Evolutionary conservation across 2,888 invertebrate species (phyloP).

Genomic region (Lithophane semibrunnea): DNA sequence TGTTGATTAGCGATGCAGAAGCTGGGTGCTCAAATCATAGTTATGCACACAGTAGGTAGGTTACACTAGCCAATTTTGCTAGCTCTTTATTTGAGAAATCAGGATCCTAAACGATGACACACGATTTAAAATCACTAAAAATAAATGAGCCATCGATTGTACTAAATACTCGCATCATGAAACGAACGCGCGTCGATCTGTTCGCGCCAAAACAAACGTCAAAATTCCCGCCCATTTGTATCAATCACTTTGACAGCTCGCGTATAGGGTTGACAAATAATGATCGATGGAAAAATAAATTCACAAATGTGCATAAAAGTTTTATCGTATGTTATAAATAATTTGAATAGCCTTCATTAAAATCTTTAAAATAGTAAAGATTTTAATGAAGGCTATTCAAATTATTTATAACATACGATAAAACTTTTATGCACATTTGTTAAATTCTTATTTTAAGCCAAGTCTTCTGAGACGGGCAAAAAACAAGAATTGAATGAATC

Average conservation of each 20-base stretch:
- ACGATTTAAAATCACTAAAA: constrained; percentile 45
- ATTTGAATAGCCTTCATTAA: no score
- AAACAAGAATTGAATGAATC: no score
- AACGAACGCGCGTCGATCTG: constrained; percentile 65
- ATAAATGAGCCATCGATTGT: constrained; percentile 52
- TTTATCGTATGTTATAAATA: no score
- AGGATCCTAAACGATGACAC: constrained; percentile 24
- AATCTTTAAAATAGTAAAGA: no score
- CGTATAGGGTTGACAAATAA: constrained; percentile 51
- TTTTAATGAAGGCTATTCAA: neutral
- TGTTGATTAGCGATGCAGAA: neutral
- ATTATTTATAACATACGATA: neutral
- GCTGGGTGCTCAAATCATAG: neutral
- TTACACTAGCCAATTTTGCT: neutral
- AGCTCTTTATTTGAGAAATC: constrained; percentile 9
- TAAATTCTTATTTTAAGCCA: neutral
- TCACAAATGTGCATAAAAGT: no score
- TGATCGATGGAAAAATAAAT: constrained; percentile 8
- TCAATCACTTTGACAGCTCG: constrained; percentile 79
- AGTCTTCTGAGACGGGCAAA: no score
- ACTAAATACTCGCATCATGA: constrained; percentile 50
- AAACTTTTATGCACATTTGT: neutral
- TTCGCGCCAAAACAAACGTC: constrained; percentile 78
- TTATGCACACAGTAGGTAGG: neutral
- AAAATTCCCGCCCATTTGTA: constrained; percentile 78